Percentiles rank a stretch among this genome's conserved stretches.
Conservation (phyloP, 2,113 vertebrate genomes). For the Zingel zingel region DNA sequence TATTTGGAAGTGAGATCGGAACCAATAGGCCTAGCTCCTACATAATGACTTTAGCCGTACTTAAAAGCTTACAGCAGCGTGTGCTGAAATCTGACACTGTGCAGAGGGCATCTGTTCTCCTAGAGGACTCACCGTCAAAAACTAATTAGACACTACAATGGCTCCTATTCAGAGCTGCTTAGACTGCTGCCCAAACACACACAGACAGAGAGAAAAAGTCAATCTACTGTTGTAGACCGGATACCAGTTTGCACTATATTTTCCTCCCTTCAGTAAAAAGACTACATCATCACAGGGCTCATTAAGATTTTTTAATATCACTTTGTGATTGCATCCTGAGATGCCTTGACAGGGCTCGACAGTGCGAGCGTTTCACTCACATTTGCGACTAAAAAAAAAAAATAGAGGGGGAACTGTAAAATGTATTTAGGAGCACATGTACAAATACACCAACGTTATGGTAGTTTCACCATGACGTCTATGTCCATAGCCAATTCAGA, state of each 20-base stretch:
- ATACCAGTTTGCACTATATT: neutral
- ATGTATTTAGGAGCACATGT: too few relatives aligned
- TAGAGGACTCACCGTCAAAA: slow-evolving; percentile 57
- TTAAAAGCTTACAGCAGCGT: slow-evolving; percentile 65
- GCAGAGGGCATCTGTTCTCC: slow-evolving; percentile 65
- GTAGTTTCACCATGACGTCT: too few relatives aligned
- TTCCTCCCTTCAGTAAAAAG: neutral
- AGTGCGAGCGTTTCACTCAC: too few relatives aligned
- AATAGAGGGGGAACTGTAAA: too few relatives aligned
- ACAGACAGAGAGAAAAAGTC: neutral
- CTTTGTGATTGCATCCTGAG: neutral
- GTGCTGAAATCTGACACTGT: slow-evolving; percentile 65
- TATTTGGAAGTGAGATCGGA: slow-evolving; percentile 20
- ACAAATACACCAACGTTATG: too few relatives aligned
- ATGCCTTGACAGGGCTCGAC: neutral
- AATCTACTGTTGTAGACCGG: neutral
- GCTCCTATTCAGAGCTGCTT: slow-evolving; percentile 54
- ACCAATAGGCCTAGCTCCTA: slow-evolving; percentile 22
- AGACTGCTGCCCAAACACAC: slow-evolving; percentile 6
- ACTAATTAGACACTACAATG: slow-evolving; percentile 71
- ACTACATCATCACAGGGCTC: neutral
- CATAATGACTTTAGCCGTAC: slow-evolving; percentile 62
- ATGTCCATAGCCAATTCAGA: too few relatives aligned
- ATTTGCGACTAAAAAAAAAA: too few relatives aligned
- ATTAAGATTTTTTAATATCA: neutral